Evolutionary conservation across 2,113 vertebrate genomes (phyloP), one percentile per base, ranked within the genome.

Genomic region (Sitta europaea): DNA sequence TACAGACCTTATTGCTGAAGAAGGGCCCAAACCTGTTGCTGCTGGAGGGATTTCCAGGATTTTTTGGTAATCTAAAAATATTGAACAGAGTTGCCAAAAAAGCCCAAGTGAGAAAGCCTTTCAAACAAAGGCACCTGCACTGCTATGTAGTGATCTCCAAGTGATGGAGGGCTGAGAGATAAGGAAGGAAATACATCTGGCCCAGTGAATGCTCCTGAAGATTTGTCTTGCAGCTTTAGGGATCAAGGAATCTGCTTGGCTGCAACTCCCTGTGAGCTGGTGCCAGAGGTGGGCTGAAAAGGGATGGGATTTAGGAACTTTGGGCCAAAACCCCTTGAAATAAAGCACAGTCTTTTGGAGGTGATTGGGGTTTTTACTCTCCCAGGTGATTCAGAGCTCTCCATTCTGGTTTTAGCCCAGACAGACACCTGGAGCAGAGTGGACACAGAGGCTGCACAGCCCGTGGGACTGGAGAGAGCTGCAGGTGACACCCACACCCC

Each of bases 1-100:
- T n/a, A n/a, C 73, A 65, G 53, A 8, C 24, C 29, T 61, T 19
- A 28, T 12, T 40, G 18, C 48, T 67, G 51, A 13, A 90, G 55
- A 82, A 58, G 27, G 17, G 12, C 54, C 20, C 81, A 76, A 85
- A 88, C 54, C 29, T 95, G 66, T 88, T 82, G 90, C 77, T 89
- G 35, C 27, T 83, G 35, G 13, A 83, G 5, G 29, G 36, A 47
- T 33, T 70, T 86, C 12, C 82, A 92, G 67, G 35, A 79, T 61
- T 22, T 58, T 21, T 9, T 2, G 29, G 48, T 31, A 47, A 38
- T 15, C 18, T 68, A 54, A 61, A 68, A 74, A 40, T 5, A 28
- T 13, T 45, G 38, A 47, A 36, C 28, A 57, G 31, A 48, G 3
- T 33, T 62, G 16, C 33, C 22, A 66, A 53, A 58, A 68, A 54